These are phyloP conservation scores for Cephus spinipes DNA, from an alignment of 2,888 invertebrate genomes.

Conservation along the genomic window DNA sequence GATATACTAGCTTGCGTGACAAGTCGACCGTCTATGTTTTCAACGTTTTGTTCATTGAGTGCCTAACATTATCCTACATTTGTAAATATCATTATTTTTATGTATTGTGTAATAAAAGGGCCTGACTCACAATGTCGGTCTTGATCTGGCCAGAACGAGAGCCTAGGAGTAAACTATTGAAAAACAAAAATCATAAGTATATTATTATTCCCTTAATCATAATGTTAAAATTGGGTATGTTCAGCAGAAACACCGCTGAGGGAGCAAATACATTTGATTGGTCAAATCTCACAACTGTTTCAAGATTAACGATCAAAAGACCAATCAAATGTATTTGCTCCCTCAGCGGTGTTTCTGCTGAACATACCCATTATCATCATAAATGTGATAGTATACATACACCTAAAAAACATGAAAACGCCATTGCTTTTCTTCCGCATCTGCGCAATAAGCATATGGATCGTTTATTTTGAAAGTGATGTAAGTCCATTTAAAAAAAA, in stretches of 20 bases:
- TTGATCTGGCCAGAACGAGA: conserved; percentile 53
- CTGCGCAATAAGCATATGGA: not conserved
- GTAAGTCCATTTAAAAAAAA: too few species aligned
- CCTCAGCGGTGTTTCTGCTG: too few species aligned
- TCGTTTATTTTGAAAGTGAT: too few species aligned
- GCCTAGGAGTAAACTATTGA: conserved; percentile 56
- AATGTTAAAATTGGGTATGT: not conserved
- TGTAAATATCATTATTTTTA: conserved; percentile 63
- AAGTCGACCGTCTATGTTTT: conserved; percentile 29
- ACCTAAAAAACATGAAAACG: not conserved
- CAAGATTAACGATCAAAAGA: too few species aligned
- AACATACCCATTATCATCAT: too few species aligned
- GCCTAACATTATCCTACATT: conserved; percentile 61
- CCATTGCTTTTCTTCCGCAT: not conserved
- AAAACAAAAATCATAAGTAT: conserved; percentile 26
- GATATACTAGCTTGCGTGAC: not conserved
- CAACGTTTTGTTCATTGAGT: conserved; percentile 59
- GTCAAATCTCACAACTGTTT: too few species aligned
- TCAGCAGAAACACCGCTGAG: too few species aligned
- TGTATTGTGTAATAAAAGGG: conserved; percentile 54
- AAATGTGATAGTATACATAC: not conserved
- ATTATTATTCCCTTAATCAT: not conserved
- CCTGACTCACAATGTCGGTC: conserved; percentile 38
- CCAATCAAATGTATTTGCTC: too few species aligned
- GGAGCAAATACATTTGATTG: too few species aligned